These are phyloP conservation scores for Idaea straminata DNA, from an alignment of 2,888 invertebrate genomes.

Conservation along the genomic window DNA sequence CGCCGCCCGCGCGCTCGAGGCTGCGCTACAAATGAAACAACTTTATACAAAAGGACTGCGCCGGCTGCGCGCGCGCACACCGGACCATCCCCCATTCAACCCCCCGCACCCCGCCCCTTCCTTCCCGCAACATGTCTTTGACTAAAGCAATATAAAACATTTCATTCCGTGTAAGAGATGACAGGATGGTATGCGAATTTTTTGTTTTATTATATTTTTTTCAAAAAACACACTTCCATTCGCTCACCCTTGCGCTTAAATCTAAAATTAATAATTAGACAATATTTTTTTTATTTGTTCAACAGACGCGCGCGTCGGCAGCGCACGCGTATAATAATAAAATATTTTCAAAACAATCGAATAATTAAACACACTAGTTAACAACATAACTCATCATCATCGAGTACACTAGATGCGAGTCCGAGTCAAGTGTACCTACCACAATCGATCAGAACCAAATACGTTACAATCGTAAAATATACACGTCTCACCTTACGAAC, in stretches of 20 bases:
- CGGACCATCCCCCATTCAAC: constrained; percentile 2
- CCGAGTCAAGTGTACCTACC: constrained; percentile 21
- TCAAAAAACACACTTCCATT: constrained; percentile 78
- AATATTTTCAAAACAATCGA: constrained; percentile 81
- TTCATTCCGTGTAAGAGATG: constrained; percentile 77
- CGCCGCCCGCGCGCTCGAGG: constrained; percentile 39
- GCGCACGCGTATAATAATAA: constrained; percentile 78
- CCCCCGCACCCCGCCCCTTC: constrained; percentile 41
- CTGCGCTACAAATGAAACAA: constrained; percentile 60
- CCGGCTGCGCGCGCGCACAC: constrained; percentile 23
- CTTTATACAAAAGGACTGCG: constrained; percentile 62
- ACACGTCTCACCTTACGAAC: constrained; percentile 46
- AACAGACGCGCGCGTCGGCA: constrained; percentile 76
- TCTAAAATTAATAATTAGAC: constrained; percentile 80
- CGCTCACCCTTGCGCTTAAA: constrained; percentile 78
- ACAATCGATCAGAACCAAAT: constrained; percentile 51
- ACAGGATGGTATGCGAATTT: constrained; percentile 77
- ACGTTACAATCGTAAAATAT: constrained; percentile 60
- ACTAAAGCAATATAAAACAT: constrained; percentile 78
- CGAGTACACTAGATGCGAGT: constrained; percentile 45
- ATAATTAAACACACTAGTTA: constrained; percentile 81
- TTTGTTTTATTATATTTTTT: constrained; percentile 48
- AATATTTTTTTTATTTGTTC: constrained; percentile 79
- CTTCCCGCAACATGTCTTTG: constrained; percentile 56
- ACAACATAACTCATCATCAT: constrained; percentile 74